These are phyloP conservation scores for Scaptomyza tumidula DNA, from an alignment of 2,888 invertebrate genomes.

Conservation along the genomic window DNA sequence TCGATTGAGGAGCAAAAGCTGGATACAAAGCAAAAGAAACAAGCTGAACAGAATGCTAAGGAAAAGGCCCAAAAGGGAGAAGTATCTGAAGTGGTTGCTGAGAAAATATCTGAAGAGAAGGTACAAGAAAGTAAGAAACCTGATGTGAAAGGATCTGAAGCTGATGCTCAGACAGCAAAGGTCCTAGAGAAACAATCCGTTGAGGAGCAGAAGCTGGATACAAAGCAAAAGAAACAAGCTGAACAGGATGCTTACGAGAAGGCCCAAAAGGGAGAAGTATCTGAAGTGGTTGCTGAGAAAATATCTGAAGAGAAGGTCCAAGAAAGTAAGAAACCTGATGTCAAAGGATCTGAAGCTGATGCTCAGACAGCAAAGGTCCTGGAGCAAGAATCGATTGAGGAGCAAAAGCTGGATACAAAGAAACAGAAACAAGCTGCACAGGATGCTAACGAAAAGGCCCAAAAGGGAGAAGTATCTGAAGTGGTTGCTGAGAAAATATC, in stretches of 20 bases:
- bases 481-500: conserved; percentile 16
- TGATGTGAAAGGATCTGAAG: conserved; percentile 11
- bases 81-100: conserved; percentile 19
- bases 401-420: conserved; percentile 23
- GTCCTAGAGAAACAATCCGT: conserved; percentile 2
- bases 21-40: conserved; percentile 5
- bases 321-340: conserved; percentile 36
- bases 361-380: conserved; percentile 1
- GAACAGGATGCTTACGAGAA: conserved; percentile 3
- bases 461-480: conserved; percentile 20
- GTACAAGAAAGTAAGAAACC: conserved; percentile 7
- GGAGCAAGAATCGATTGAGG: conserved; percentile 6
- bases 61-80: conserved; percentile 2
- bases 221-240: conserved; percentile 4
- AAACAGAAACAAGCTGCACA: conserved; percentile 31
- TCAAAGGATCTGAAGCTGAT: not conserved
- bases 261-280: conserved; percentile 15
- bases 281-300: conserved; percentile 21
- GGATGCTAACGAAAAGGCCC: not conserved
- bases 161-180: conserved; percentile 18
- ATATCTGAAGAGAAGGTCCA: conserved; percentile 10
- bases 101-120: conserved; percentile 24
- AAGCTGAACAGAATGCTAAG: not conserved
- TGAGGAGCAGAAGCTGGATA: conserved; percentile 17
- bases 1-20: conserved; percentile 8